Percentiles rank a stretch among this genome's conserved stretches.
Evolutionary conservation across 1,140 invertebrate species (phyloP).

Genomic region (Psix sp.): DNA sequence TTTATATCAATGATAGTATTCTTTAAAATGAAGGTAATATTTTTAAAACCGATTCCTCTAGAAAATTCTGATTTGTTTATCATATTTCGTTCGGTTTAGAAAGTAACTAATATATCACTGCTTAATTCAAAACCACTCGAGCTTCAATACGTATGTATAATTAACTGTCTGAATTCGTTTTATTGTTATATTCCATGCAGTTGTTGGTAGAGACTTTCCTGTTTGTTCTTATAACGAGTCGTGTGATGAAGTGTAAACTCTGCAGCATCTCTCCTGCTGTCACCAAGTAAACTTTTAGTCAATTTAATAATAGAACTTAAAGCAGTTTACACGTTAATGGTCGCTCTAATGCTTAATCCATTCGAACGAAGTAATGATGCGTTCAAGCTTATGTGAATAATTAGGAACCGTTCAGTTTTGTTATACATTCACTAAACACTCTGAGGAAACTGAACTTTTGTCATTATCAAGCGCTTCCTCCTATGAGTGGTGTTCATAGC

Average conservation of each 20-base stretch:
- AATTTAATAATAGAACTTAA: conserved; percentile 57
- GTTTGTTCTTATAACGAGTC: conserved; percentile 54
- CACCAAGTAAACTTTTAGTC: conserved; percentile 49
- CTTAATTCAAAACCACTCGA: conserved; percentile 16
- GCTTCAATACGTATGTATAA: conserved; percentile 29
- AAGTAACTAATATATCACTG: too few relatives aligned
- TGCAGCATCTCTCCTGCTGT: conserved; percentile 41
- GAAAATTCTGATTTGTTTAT: too few relatives aligned
- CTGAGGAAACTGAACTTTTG: conserved; percentile 21
- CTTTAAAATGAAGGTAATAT: too few relatives aligned
- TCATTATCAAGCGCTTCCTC: conserved; percentile 16
- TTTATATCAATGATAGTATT: too few relatives aligned
- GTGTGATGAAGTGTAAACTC: conserved; percentile 47
- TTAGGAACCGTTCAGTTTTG: conserved; percentile 41
- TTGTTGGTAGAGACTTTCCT: conserved; percentile 41
- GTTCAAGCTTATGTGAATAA: conserved; percentile 50
- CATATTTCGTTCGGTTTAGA: too few relatives aligned
- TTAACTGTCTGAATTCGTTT: conserved; percentile 33
- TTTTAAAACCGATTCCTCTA: too few relatives aligned
- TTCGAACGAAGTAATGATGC: conserved; percentile 51
- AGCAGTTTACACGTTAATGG: conserved; percentile 57
- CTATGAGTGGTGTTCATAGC: too few relatives aligned
- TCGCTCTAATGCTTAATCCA: conserved; percentile 53
- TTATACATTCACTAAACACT: conserved; percentile 27
- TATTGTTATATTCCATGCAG: conserved; percentile 41